A percentile compares a stretch with the other conserved stretches of the same genome.
Conservation (phyloP, 1,140 invertebrate genomes). For the Dreissena polymorpha region DNA sequence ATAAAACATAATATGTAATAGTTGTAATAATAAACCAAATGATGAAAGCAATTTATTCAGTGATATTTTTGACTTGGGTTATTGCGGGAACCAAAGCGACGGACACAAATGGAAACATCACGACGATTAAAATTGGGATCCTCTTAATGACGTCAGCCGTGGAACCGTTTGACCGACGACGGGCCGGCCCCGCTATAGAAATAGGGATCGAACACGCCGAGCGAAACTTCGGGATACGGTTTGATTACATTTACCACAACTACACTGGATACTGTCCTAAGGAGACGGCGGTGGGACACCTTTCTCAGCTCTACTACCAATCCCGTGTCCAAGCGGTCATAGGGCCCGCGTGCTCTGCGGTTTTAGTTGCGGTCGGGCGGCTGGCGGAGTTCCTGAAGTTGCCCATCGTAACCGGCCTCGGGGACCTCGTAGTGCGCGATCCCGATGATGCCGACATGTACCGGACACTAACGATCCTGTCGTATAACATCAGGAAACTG, state of each 20-base stretch:
- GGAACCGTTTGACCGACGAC: constrained; percentile 48
- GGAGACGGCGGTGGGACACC: constrained; percentile 26
- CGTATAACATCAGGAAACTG: constrained; percentile 46
- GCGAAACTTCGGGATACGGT: constrained; percentile 26
- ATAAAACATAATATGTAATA: no score
- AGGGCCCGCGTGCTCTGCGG: constrained; percentile 45
- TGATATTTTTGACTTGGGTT: no score
- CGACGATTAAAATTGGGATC: constrained; percentile 49
- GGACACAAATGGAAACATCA: background rate
- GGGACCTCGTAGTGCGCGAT: constrained; percentile 39
- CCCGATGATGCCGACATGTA: constrained; percentile 36
- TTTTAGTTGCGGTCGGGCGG: constrained; percentile 25
- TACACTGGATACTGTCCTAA: constrained; percentile 51
- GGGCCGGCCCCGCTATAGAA: constrained; percentile 33
- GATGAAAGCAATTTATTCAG: no score
- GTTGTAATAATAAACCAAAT: no score
- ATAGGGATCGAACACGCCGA: constrained; percentile 30
- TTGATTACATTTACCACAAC: constrained; percentile 45
- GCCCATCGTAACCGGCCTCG: constrained; percentile 48
- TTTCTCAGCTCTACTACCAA: constrained; percentile 48
- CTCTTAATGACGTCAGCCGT: constrained; percentile 46
- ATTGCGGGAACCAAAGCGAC: no score
- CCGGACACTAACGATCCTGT: constrained; percentile 36
- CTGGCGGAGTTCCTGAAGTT: constrained; percentile 41
- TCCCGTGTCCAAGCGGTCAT: constrained; percentile 31